Evolutionary conservation across 1,140 invertebrate species (phyloP).

Genomic region (Mya arenaria): DNA sequence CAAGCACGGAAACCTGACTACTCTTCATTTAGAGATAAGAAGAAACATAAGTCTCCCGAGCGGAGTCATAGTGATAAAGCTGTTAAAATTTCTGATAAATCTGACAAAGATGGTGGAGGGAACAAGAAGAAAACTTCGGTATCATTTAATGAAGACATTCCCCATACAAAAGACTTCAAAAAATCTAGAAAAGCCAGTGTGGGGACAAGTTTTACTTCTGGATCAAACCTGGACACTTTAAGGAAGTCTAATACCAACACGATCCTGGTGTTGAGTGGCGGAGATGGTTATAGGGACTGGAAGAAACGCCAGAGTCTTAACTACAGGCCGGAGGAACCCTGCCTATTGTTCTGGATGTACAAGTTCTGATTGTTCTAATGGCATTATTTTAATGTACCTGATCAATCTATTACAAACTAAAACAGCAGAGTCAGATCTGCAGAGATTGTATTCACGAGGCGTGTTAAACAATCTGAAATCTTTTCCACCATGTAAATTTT

Average conservation of each 20-base stretch:
- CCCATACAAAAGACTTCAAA: not conserved
- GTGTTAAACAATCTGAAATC: too few species aligned
- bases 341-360: conserved; percentile 75
- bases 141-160: conserved; percentile 15
- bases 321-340: conserved; percentile 65
- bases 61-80: too few species aligned
- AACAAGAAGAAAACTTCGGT: too few species aligned
- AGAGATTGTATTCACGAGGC: too few species aligned
- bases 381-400: too few species aligned
- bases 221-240: conserved; percentile 59
- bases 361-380: conserved; percentile 70
- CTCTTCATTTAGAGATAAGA: not conserved
- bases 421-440: too few species aligned
- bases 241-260: conserved; percentile 68
- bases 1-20: conserved; percentile 10
- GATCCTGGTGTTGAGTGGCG: conserved; percentile 75
- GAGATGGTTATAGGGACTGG: conserved; percentile 75
- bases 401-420: too few species aligned
- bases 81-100: too few species aligned
- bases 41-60: too few species aligned
- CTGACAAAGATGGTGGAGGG: too few species aligned
- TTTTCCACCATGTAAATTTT: too few species aligned
- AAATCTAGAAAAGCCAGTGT: conserved; percentile 8
- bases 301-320: conserved; percentile 49
- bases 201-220: conserved; percentile 36